Evolutionary conservation across 2,113 vertebrate species (phyloP), one percentile per base, ranked within the genome.

Genomic region (Caranx ignobilis): DNA sequence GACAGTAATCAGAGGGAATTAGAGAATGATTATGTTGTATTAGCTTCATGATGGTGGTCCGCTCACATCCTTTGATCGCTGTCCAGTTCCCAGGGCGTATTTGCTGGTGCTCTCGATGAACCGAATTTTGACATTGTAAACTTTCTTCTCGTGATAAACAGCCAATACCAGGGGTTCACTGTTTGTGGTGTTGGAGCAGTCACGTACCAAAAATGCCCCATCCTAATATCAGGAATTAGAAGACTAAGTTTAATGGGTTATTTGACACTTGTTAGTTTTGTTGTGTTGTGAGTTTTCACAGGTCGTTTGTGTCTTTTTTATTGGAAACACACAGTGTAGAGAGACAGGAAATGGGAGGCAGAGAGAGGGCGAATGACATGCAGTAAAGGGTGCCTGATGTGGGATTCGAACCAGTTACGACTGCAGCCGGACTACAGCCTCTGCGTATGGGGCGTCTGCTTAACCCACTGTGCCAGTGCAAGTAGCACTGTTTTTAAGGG

Each of bases 61-160:
- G 95, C 97, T 94, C 89, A 98, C 97, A 12, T 95, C 87, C 0
- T 95, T 93, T 84, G 96, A 96, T 77, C 95, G 86, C 47, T 96
- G 95, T 54, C 96, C 95, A 0, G 96, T 97, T 71, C 97, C 97
- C 69, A 99, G 86, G 0, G 93, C 92, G 0, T 96, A 99, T 76
- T 97, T 95, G 56, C 86, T 76, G 56, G 39, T 93, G 2, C 85
- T 85, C 55, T 94, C 93, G 9, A 96, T 91, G 84, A 95, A 98
- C 50, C 96, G 96, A 52, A 99, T 96, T 89, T 98, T 97, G 21
- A 99, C 94, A 10, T 98, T 98, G 89, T 96, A 99, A n/a, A 98
- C 96, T 83, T 92, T 96, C 84, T 93, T 95, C 66, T 94, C 82
- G 0, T 96, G 92, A 78, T 96, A 97, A 77, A 99, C 92, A 2